These are phyloP conservation scores for Oreochromis niloticus DNA, from an alignment of 2,113 vertebrate genomes.

Conservation along the genomic window DNA sequence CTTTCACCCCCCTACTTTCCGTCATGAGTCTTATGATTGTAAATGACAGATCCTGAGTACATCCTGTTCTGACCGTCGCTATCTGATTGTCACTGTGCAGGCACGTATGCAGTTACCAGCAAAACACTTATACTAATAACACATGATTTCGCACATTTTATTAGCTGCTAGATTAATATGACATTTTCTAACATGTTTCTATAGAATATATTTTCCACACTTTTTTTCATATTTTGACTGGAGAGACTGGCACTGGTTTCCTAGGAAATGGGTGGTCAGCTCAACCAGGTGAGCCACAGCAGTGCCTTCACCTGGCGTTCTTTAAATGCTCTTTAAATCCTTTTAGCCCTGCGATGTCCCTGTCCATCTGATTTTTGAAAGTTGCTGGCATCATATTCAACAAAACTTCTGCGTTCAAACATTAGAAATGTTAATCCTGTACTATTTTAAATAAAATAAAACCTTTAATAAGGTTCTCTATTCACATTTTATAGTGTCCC, in stretches of 20 bases:
- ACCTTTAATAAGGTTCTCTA: neutral
- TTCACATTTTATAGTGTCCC: neutral
- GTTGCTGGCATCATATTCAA: neutral
- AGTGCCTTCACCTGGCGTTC: neutral
- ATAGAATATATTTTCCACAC: too few species aligned
- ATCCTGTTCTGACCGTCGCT: too few species aligned
- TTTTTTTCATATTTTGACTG: neutral
- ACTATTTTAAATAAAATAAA: neutral
- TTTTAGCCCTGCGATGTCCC: neutral
- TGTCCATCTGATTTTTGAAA: neutral
- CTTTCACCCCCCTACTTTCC: too few species aligned
- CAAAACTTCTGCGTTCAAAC: neutral
- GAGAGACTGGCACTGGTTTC: neutral
- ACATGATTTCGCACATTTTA: too few species aligned
- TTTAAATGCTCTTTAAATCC: neutral
- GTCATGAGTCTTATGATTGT: too few species aligned
- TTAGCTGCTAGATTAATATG: too few species aligned
- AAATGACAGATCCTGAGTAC: too few species aligned
- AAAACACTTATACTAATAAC: too few species aligned
- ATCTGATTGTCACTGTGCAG: too few species aligned
- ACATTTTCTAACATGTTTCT: too few species aligned
- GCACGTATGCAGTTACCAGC: too few species aligned
- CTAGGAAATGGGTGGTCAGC: neutral
- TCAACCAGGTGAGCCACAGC: neutral
- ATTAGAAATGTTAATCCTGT: neutral